These are phyloP conservation scores for Caenorhabditis sp. DNA, from an alignment of 2,888 invertebrate species.

Conservation along the genomic window DNA sequence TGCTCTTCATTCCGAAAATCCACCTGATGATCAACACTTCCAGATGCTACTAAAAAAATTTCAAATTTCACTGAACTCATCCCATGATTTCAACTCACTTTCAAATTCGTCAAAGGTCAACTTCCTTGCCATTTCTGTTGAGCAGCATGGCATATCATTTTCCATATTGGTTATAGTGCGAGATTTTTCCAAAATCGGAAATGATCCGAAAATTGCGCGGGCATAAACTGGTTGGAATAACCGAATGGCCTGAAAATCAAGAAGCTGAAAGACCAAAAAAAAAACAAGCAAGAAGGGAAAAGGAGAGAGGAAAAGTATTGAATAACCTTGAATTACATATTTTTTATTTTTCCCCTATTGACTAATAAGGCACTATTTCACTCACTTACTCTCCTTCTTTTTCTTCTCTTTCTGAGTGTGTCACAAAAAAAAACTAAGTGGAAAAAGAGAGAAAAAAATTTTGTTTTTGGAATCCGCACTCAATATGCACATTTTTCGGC, in stretches of 20 bases:
- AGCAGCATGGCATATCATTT: neutral
- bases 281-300: neutral
- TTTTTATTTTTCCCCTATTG: neutral
- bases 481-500: neutral
- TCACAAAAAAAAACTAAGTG: neutral
- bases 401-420: neutral
- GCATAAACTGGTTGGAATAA: neutral
- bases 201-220: neutral
- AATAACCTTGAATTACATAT: slow-evolving; percentile 3
- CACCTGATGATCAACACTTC: slow-evolving; percentile 15
- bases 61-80: neutral
- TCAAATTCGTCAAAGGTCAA: slow-evolving; percentile 34
- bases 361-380: neutral
- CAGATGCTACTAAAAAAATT: slow-evolving; percentile 24
- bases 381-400: neutral
- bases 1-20: slow-evolving; percentile 31
- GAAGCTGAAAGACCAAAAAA: neutral
- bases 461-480: neutral
- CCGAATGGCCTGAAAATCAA: neutral
- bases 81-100: slow-evolving; percentile 4
- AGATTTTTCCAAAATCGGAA: slow-evolving; percentile 1
- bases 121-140: neutral
- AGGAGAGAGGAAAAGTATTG: neutral
- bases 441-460: neutral
- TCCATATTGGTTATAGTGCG: neutral